Conservation (phyloP, 2,113 vertebrate species). For the Guaruba guarouba region DNA sequence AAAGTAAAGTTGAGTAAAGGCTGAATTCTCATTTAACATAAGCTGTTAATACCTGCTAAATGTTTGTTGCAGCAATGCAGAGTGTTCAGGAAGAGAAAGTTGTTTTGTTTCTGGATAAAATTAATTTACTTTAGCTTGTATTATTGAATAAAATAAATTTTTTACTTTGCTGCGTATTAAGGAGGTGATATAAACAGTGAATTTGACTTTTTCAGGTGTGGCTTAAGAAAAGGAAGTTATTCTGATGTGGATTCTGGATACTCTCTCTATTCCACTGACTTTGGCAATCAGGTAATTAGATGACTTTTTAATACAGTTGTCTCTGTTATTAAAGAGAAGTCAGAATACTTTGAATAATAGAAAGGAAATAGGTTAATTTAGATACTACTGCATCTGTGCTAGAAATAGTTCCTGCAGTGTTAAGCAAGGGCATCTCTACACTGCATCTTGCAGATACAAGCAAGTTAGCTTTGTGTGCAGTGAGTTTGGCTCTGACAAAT, state of each 20-base stretch:
- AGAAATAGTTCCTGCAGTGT: background rate
- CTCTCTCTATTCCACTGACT: constrained; percentile 82
- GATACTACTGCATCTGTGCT: background rate
- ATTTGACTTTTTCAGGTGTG: constrained; percentile 54
- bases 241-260: constrained; percentile 69
- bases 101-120: background rate
- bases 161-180: background rate
- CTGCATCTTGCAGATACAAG: background rate
- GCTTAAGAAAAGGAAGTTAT: constrained; percentile 57
- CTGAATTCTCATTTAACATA: background rate
- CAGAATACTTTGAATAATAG: background rate
- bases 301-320: background rate
- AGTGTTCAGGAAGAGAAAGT: background rate
- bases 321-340: background rate
- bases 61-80: background rate
- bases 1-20: background rate
- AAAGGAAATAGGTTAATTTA: background rate
- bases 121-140: background rate
- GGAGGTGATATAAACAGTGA: background rate
- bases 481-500: background rate
- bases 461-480: background rate
- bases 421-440: background rate
- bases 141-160: background rate
- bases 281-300: constrained; percentile 83
- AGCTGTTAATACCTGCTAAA: background rate